A percentile compares a stretch with the other conserved stretches of the same genome.
These are phyloP conservation scores for Microcebus ravelobensis DNA, from an alignment of 2,113 vertebrate genomes.

Conservation along the genomic window DNA sequence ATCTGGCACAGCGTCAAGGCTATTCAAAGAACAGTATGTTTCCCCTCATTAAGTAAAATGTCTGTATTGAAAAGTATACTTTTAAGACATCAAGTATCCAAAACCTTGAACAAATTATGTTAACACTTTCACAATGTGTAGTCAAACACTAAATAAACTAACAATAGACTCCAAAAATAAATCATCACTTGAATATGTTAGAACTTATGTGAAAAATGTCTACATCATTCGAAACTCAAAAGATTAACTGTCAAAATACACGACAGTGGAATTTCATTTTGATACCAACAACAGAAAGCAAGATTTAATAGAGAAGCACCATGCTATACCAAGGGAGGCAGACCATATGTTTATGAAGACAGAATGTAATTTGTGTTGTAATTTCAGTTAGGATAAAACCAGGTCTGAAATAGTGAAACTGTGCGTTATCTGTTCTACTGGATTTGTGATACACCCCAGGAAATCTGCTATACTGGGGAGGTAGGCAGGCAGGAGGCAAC, in stretches of 20 bases:
- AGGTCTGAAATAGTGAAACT: neutral
- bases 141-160: conserved; percentile 37
- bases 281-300: neutral
- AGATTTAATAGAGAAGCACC: neutral
- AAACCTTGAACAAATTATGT: conserved; percentile 39
- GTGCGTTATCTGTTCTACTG: neutral
- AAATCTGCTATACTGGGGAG: neutral
- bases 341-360: neutral
- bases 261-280: neutral
- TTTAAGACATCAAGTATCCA: conserved; percentile 43
- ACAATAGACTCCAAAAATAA: conserved; percentile 18
- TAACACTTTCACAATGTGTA: conserved; percentile 17
- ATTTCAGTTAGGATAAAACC: neutral
- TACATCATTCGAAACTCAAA: conserved; percentile 10
- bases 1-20: neutral
- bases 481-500: neutral
- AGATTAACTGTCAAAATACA: neutral
- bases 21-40: conserved; percentile 28
- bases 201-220: conserved; percentile 15
- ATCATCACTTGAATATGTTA: neutral
- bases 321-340: neutral
- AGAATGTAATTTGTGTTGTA: neutral
- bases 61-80: neutral
- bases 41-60: conserved; percentile 38
- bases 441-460: neutral